Evolutionary conservation across 2,113 vertebrate species (phyloP).

Genomic region (Argyrosomus japonicus): DNA sequence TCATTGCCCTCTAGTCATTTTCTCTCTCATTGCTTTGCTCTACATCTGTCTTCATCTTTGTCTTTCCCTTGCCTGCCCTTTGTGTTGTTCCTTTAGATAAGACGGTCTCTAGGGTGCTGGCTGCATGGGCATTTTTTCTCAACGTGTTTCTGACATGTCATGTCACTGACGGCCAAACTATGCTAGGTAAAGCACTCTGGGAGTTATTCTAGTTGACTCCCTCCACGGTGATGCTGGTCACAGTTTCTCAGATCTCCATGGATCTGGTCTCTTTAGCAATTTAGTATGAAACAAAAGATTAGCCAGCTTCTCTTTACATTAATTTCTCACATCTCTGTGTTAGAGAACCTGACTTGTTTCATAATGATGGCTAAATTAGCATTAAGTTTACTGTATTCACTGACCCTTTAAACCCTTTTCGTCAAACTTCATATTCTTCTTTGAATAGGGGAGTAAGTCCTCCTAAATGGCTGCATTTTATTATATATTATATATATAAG

Average conservation of each 20-base stretch:
- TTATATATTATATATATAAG: neutral
- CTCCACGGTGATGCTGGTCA: constrained; percentile 15
- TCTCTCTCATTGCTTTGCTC: constrained; percentile 15
- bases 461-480: neutral
- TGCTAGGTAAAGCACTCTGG: constrained; percentile 11
- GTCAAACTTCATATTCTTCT: neutral
- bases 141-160: constrained; percentile 40
- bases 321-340: neutral
- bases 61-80: constrained; percentile 46
- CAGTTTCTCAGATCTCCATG: neutral
- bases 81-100: constrained; percentile 25
- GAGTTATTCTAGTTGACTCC: constrained; percentile 5
- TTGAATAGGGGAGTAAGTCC: neutral
- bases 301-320: neutral
- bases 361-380: neutral
- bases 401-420: neutral
- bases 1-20: constrained; percentile 33
- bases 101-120: constrained; percentile 42
- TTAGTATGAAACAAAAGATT: no score
- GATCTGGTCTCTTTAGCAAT: neutral
- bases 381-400: neutral
- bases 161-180: constrained; percentile 20
- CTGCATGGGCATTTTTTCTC: constrained; percentile 18
- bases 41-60: constrained; percentile 59
- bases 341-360: neutral